Evolutionary conservation across 2,113 vertebrate species (phyloP).

Genomic region (Albula glossodonta): DNA sequence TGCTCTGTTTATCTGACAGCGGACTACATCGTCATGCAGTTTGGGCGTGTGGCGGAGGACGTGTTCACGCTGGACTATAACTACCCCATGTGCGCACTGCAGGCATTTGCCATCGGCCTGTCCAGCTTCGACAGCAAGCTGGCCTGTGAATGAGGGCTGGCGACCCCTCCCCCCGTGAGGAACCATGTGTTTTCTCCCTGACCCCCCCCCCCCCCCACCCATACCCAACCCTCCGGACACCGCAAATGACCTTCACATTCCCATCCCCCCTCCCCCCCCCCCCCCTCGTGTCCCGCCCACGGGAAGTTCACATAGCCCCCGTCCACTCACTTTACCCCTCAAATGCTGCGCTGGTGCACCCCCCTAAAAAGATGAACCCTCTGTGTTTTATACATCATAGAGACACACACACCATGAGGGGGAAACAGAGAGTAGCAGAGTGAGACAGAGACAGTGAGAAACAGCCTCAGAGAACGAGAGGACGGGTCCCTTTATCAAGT

Average conservation of each 20-base stretch:
- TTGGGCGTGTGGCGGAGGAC: constrained; percentile 91
- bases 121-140: constrained; percentile 97
- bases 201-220: neutral
- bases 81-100: constrained; percentile 94
- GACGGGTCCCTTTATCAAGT: neutral
- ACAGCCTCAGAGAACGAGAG: neutral
- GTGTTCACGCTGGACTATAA: constrained; percentile 95
- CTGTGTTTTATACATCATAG: neutral
- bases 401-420: neutral
- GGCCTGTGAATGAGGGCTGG: constrained; percentile 82
- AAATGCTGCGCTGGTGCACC: neutral
- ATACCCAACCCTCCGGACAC: neutral
- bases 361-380: neutral
- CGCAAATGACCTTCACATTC: neutral
- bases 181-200: neutral
- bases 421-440: neutral
- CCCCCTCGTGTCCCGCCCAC: neutral
- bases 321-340: neutral
- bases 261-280: neutral
- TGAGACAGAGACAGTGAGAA: neutral
- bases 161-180: neutral
- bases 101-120: constrained; percentile 94
- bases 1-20: constrained; percentile 63
- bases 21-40: constrained; percentile 98
- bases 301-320: neutral